Evolutionary conservation across 2,113 vertebrate species (phyloP).

Genomic region (Chroicocephalus ridibundus): DNA sequence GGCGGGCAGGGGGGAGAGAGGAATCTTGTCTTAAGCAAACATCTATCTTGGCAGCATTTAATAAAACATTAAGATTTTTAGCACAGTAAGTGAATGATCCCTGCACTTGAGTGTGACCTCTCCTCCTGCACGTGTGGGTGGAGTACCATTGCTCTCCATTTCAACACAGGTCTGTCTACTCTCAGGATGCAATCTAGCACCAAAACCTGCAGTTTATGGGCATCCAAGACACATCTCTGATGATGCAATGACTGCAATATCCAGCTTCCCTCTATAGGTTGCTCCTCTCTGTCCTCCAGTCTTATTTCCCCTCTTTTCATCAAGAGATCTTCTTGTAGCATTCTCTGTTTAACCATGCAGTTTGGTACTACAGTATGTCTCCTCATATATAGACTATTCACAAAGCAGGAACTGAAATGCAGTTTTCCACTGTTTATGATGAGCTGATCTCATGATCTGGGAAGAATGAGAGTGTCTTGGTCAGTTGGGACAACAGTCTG

Average conservation of each 20-base stretch:
- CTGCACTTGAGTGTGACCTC: background rate
- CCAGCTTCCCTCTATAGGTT: background rate
- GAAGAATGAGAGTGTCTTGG: background rate
- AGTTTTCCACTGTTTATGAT: background rate
- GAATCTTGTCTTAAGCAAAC: background rate
- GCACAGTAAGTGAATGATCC: background rate
- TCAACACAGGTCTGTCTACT: background rate
- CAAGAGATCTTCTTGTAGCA: background rate
- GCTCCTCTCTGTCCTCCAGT: background rate
- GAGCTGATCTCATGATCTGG: background rate
- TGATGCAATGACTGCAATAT: background rate
- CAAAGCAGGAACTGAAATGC: background rate
- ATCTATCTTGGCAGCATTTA: background rate
- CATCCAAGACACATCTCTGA: background rate
- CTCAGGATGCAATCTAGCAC: background rate
- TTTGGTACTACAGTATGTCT: background rate
- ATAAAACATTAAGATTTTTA: background rate
- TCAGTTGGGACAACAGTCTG: background rate
- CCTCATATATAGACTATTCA: background rate
- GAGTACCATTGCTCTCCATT: background rate
- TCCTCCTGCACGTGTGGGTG: background rate
- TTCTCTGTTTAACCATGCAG: background rate
- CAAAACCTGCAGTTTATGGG: background rate
- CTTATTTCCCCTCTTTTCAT: background rate
- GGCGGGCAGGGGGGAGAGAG: fast-evolving